These are phyloP conservation scores for Desmophyllum pertusum DNA, from an alignment of 92 coral and sea anemone species.

Conservation along the genomic window DNA sequence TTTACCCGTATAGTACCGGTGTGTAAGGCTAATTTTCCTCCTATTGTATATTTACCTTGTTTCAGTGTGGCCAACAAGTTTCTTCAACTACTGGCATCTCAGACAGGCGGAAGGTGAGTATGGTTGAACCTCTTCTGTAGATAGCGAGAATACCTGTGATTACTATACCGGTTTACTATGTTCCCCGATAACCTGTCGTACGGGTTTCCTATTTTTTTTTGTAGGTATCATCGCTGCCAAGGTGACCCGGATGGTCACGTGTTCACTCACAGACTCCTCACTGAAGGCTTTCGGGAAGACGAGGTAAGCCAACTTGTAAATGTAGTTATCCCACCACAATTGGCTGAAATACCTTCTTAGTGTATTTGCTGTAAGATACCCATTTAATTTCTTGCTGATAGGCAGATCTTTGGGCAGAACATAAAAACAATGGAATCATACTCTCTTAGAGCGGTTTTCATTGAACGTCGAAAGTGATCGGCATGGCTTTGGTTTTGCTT, in stretches of 20 bases:
- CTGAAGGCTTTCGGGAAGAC: constrained; percentile 92
- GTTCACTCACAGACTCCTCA: constrained; percentile 92
- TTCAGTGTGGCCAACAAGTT: constrained; percentile 94
- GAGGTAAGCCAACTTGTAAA: constrained; percentile 63
- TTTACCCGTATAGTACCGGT: too few relatives aligned
- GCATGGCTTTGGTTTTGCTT: too few relatives aligned
- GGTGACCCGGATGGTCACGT: constrained; percentile 92
- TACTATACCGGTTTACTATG: too few relatives aligned
- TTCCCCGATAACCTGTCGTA: neutral
- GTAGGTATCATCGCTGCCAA: constrained; percentile 96
- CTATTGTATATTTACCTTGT: neutral
- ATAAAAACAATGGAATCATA: too few relatives aligned
- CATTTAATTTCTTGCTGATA: neutral
- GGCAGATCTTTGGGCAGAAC: neutral
- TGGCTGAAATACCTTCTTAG: neutral
- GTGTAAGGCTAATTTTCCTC: too few relatives aligned
- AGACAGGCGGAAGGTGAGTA: constrained; percentile 95
- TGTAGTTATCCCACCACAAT: neutral
- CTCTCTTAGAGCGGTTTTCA: too few relatives aligned
- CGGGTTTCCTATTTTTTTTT: neutral
- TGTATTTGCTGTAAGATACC: neutral
- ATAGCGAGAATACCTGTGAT: neutral
- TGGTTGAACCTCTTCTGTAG: neutral
- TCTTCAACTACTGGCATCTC: constrained; percentile 89
- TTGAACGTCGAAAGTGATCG: too few relatives aligned